phyloP scores from a whole-genome alignment of 2,888 invertebrate species.

The Trissolcus japonicus region DNA sequence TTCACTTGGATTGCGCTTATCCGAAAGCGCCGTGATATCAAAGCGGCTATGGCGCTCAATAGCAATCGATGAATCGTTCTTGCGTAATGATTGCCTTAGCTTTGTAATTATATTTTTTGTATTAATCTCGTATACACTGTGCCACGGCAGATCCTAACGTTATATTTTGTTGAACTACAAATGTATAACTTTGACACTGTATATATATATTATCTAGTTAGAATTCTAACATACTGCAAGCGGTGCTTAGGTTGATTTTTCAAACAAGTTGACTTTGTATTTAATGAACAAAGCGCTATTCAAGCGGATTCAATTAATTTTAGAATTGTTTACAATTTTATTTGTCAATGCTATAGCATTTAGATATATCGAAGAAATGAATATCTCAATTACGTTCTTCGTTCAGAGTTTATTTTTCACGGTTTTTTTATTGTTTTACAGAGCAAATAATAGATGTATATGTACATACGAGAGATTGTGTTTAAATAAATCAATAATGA shows the following conservation, averaged over 20 bases:
- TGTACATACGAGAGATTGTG: no score
- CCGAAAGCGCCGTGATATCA: constrained; percentile 40
- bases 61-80: constrained; percentile 49
- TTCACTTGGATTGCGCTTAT: constrained; percentile 50
- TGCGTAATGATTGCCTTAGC: constrained; percentile 62
- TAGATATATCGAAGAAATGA: no score
- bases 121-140: constrained; percentile 53
- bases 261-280: constrained; percentile 32
- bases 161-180: constrained; percentile 49
- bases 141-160: constrained; percentile 33
- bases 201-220: constrained; percentile 36
- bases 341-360: no score
- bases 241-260: constrained; percentile 46
- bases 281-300: constrained; percentile 36
- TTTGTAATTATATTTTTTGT: constrained; percentile 63
- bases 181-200: constrained; percentile 35
- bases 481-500: no score
- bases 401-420: no score
- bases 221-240: constrained; percentile 32
- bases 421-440: no score
- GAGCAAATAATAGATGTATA: no score
- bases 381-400: no score
- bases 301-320: not conserved
- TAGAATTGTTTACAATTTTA: no score
- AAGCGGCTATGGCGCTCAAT: constrained; percentile 12